phyloP scores from a whole-genome alignment of 1,140 invertebrate species.

The Steinernema feltiae region DNA sequence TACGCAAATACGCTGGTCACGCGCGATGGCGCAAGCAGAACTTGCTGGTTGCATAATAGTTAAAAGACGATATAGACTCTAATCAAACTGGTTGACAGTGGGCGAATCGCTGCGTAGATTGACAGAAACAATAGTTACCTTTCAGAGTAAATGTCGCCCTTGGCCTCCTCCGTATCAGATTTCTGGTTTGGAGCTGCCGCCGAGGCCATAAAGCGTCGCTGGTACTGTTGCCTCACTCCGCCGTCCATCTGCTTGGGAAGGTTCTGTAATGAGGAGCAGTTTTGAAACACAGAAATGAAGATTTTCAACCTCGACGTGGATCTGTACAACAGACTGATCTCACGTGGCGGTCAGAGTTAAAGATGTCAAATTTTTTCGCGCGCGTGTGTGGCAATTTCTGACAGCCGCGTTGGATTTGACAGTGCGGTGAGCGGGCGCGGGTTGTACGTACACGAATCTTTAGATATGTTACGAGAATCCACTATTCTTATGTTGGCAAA shows the following conservation, averaged over 20 bases:
- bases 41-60: neutral
- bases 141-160: neutral
- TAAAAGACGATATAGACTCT: neutral
- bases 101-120: neutral
- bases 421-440: neutral
- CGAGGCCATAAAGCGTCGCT: neutral
- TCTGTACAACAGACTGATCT: neutral
- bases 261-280: neutral
- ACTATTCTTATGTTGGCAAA: too few relatives aligned
- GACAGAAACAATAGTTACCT: neutral
- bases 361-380: constrained; percentile 11
- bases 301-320: too few relatives aligned
- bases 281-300: neutral
- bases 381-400: neutral
- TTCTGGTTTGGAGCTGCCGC: neutral
- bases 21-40: neutral
- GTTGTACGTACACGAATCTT: neutral
- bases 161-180: neutral
- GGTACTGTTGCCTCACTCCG: constrained; percentile 9
- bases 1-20: neutral
- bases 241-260: neutral
- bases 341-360: neutral
- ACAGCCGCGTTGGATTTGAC: neutral
- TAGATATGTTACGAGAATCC: too few relatives aligned
- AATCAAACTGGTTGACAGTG: neutral